These are phyloP conservation scores for Chaetops frenatus DNA, from an alignment of 2,113 vertebrate genomes.

Conservation along the genomic window DNA sequence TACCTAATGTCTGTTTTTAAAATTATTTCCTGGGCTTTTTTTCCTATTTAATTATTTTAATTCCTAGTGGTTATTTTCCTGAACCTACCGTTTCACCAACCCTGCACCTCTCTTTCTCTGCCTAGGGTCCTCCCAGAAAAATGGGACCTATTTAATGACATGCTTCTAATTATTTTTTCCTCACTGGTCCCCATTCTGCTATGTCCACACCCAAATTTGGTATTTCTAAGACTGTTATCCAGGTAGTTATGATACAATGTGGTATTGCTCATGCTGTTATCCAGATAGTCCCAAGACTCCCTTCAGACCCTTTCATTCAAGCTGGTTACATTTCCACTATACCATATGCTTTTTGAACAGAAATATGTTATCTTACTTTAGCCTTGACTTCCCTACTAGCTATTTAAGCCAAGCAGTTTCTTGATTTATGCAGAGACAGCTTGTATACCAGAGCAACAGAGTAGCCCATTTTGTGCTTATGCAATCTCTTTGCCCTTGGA, in stretches of 20 bases:
- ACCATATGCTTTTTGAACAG: not conserved
- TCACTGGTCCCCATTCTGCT: not conserved
- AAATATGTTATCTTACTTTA: not conserved
- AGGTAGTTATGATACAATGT: not conserved
- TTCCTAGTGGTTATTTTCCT: not conserved
- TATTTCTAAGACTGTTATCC: not conserved
- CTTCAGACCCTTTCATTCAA: not conserved
- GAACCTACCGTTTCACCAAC: not conserved
- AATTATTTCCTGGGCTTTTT: not conserved
- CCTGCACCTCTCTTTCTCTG: not conserved
- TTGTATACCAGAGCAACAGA: not conserved
- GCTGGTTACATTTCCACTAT: not conserved
- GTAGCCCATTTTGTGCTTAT: not conserved
- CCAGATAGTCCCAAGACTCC: not conserved
- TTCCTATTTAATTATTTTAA: not conserved
- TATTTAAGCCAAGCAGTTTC: not conserved
- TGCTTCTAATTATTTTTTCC: not conserved
- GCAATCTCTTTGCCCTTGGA: not conserved
- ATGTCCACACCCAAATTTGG: not conserved
- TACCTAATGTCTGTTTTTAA: not conserved
- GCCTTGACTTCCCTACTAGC: not conserved
- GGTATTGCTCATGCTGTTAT: not conserved
- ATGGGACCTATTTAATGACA: not conserved
- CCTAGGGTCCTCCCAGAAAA: not conserved
- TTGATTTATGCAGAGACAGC: not conserved